Evolutionary conservation across 2,888 invertebrate genomes (phyloP), one percentile per base, ranked within the genome.

Genomic region (Suillia variegata): DNA sequence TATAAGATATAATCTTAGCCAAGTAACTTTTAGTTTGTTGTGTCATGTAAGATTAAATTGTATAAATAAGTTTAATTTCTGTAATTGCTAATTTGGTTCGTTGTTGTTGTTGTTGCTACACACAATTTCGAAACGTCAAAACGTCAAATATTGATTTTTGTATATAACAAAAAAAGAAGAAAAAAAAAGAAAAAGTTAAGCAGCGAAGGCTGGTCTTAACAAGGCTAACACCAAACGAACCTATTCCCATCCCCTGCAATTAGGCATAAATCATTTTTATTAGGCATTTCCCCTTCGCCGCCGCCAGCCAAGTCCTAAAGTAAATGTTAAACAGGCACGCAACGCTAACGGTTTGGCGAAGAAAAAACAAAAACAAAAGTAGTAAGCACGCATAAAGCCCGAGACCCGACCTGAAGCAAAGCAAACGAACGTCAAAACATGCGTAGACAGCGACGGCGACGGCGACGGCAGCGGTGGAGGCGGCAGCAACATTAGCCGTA

Each of bases 241-340:
- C 58, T 56, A 63, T 56, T 63, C 49, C 51, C 21, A 18, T n/a
- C n/a, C n/a, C n/a, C 54, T 61, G 65, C 64, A 68, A 68, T 65
- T 69, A 66, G 66, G 62, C 68, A 73, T 76, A 73, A 75, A 75
- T 75, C 75, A 75, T 73, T 72, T 75, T 75, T 74, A 74, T 74
- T 70, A 68, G 73, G 72, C 73, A 67, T 75, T 75, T 71, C 69
- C 67, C 61, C 56, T 60, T n/a, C n/a, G n/a, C n/a, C n/a, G n/a
- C n/a, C n/a, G n/a, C n/a, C n/a, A n/a, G n/a, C n/a, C n/a, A n/a
- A n/a, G n/a, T n/a, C n/a, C 54, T 63, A 64, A 60, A 60, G 61
- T 66, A 68, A 74, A 74, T 74, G 70, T 63, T 68, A 59, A 66
- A 67, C 52, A 72, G 64, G 66, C 74, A 74, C 72, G 74, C 74